Evolutionary conservation across 2,113 vertebrate genomes (phyloP), one percentile per base, ranked within the genome.

Genomic region (Apodemus sylvaticus): DNA sequence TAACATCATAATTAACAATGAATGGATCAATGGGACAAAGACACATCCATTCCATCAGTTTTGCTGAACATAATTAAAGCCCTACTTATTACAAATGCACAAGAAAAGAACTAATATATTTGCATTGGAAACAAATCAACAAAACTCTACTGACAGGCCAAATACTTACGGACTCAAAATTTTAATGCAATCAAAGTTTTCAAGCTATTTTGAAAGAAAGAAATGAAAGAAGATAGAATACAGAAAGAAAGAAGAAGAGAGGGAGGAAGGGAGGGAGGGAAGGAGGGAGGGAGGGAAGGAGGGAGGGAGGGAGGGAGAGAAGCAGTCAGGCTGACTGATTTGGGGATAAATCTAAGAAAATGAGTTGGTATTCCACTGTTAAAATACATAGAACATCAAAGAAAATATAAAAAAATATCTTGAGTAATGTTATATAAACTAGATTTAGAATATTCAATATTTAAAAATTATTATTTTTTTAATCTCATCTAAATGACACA

Each of bases 381-480:
- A 53, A 89, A 91, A 89, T 74, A 22, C 71, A 83, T 14, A 92
- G 68, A 94, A 79, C 36, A 85, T 20, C 26, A 12, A 68, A 42
- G n/a, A 89, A 95, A 55, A 22, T 77, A 88, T 55, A 12, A 48
- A 34, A 91, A 95, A 64, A 31, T n/a, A 83, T 45, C n/a, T 16
- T 71, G 76, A 93, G 12, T 64, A 90, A 79, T 48, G 74, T 20
- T 51, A 8, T n/a, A 39, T 26, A 9, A 34, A 36, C 48, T 10
- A 60, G 34, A 31, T 89, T 12, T 90, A 10, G 42, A 92, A 60
- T 62, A 12, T 11, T 87, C 24, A 66, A 60, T 64, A 58, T 51
- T 74, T 66, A n/a, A 86, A 93, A 73, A 83, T 66, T 91, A 53
- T 68, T 42, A 87, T 79, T 89, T 89, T 92, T 71, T 31, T 89